Percentiles rank a stretch among this genome's conserved stretches.
phyloP scores from a whole-genome alignment of 2,888 invertebrate genomes.

The Nebria salina region DNA sequence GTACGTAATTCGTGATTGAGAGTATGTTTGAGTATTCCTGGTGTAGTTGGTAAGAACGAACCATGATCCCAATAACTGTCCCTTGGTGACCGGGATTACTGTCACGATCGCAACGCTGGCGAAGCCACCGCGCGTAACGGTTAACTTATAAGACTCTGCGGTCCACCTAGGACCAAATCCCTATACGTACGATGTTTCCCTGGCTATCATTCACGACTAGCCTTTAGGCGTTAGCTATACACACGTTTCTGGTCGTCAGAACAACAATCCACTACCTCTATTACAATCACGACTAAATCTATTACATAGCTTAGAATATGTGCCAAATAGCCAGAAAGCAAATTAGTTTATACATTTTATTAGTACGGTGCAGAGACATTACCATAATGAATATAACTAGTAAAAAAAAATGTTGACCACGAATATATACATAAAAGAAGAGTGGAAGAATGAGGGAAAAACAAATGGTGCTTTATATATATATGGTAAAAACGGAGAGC shows the following conservation, averaged over 20 bases:
- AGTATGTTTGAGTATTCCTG: conserved; percentile 24
- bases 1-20: background rate
- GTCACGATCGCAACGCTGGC: conserved; percentile 36
- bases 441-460: background rate
- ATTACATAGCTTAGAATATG: background rate
- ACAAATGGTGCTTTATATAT: background rate
- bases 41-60: conserved; percentile 11
- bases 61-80: conserved; percentile 44
- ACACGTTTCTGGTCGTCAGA: background rate
- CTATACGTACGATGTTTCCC: background rate
- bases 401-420: background rate
- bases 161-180: conserved; percentile 37
- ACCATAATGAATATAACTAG: background rate
- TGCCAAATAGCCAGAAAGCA: too few relatives aligned
- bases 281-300: background rate
- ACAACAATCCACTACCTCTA: background rate
- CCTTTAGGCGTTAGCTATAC: background rate
- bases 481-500: background rate
- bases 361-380: background rate
- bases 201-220: background rate
- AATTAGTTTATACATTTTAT: background rate
- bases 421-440: background rate
- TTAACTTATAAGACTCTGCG: conserved; percentile 46
- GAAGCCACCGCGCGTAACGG: conserved; percentile 6
- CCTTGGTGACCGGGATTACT: conserved; percentile 45